These are phyloP conservation scores for Ornithoptera alexandrae DNA, from an alignment of 2,888 invertebrate species.

Conservation along the genomic window DNA sequence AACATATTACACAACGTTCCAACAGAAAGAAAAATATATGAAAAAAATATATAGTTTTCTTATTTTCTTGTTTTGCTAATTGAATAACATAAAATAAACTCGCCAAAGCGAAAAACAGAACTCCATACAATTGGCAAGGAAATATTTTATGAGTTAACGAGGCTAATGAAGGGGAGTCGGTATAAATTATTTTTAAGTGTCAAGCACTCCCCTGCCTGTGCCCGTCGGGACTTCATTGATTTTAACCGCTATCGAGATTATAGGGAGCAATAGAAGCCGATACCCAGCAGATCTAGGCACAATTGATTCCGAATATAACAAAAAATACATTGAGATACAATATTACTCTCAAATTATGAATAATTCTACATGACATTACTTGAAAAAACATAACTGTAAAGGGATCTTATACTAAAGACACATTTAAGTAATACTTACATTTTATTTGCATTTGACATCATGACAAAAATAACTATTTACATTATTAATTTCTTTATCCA, in stretches of 20 bases:
- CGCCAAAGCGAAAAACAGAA: conserved; percentile 27
- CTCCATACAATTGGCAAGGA: conserved; percentile 48
- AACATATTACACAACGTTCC: background rate
- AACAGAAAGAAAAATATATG: background rate
- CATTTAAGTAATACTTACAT: too few species aligned
- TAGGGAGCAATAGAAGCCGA: conserved; percentile 16
- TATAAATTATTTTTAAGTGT: conserved; percentile 64
- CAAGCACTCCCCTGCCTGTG: conserved; percentile 40
- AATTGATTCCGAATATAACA: background rate
- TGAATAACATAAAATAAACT: background rate
- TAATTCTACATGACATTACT: too few species aligned
- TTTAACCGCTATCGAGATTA: conserved; percentile 44
- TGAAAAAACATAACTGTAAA: too few species aligned
- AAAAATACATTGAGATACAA: background rate
- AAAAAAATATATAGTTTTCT: background rate
- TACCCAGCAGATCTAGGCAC: background rate
- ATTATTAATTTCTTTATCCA: too few species aligned
- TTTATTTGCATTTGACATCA: too few species aligned
- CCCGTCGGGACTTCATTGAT: conserved; percentile 51
- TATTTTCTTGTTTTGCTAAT: background rate
- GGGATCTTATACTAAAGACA: too few species aligned
- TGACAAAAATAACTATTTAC: too few species aligned
- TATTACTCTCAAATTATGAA: too few species aligned
- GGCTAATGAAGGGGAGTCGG: conserved; percentile 52
- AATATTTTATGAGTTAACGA: conserved; percentile 56